Evolutionary conservation across 2,113 vertebrate genomes (phyloP).

Genomic region (Prietella phreatophila): DNA sequence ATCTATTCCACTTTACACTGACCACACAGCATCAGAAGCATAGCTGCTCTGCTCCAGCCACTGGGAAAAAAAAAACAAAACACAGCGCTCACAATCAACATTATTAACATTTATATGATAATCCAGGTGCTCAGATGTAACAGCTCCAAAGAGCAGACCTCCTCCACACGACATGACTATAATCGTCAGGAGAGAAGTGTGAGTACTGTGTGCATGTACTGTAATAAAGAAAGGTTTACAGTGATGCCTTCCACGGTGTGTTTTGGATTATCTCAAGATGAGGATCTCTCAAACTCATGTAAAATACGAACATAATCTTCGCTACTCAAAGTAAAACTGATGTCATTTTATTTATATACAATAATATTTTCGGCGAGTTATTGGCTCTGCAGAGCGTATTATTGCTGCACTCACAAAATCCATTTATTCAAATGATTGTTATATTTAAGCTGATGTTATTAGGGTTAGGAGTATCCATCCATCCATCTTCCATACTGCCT

Average conservation of each 20-base stretch:
- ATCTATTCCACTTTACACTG: slow-evolving; percentile 1
- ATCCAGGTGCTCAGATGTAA: too few relatives aligned
- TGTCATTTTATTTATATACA: neutral
- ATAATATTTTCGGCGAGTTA: neutral
- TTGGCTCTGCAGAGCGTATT: neutral
- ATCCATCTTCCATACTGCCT: too few relatives aligned
- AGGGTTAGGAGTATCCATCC: too few relatives aligned
- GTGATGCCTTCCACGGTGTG: neutral
- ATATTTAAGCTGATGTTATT: neutral
- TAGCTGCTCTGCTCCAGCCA: neutral
- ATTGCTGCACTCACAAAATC: neutral
- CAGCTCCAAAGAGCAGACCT: neutral
- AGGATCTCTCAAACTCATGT: neutral
- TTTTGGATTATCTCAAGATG: neutral
- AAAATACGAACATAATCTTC: too few relatives aligned
- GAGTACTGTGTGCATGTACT: neutral
- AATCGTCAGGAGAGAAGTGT: neutral
- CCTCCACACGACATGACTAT: neutral
- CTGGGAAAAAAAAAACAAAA: neutral
- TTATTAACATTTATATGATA: neutral
- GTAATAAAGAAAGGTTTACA: neutral
- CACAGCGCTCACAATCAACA: neutral
- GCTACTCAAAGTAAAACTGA: too few relatives aligned
- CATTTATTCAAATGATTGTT: neutral
- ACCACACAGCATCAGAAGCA: neutral